These are phyloP conservation scores for Artemia sp. DNA, from an alignment of 2,888 invertebrate species.

Conservation along the genomic window DNA sequence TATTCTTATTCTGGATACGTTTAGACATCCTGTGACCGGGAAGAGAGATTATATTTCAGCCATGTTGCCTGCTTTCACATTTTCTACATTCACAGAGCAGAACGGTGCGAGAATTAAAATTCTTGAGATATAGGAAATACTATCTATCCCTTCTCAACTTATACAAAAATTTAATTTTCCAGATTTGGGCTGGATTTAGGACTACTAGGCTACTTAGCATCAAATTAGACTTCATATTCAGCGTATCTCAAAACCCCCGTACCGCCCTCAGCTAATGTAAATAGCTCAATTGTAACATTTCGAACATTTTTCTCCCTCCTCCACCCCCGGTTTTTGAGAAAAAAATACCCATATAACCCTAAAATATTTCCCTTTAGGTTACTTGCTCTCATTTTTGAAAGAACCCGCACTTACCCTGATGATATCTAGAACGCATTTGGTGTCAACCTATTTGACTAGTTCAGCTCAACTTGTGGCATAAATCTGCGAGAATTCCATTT, in stretches of 20 bases:
- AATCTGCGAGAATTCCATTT: constrained; percentile 13
- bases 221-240: too few species aligned
- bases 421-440: constrained; percentile 5
- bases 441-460: constrained; percentile 3
- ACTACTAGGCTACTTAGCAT: too few species aligned
- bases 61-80: constrained; percentile 10
- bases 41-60: constrained; percentile 13
- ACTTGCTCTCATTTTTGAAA: background rate
- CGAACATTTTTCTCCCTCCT: background rate
- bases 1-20: constrained; percentile 10
- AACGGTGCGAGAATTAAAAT: background rate
- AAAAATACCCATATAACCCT: background rate
- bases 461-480: background rate
- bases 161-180: too few species aligned
- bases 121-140: too few species aligned
- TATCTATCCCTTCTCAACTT: too few species aligned
- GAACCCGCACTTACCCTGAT: constrained; percentile 7
- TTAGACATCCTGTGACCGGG: constrained; percentile 1
- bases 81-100: constrained; percentile 13
- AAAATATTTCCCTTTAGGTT: constrained; percentile 2
- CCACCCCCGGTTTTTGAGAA: too few species aligned
- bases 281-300: background rate
- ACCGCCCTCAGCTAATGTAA: background rate
- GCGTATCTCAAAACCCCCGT: too few species aligned
- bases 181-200: too few species aligned